Conservation (phyloP, 2,113 vertebrate species). For the Oryzias celebensis region DNA sequence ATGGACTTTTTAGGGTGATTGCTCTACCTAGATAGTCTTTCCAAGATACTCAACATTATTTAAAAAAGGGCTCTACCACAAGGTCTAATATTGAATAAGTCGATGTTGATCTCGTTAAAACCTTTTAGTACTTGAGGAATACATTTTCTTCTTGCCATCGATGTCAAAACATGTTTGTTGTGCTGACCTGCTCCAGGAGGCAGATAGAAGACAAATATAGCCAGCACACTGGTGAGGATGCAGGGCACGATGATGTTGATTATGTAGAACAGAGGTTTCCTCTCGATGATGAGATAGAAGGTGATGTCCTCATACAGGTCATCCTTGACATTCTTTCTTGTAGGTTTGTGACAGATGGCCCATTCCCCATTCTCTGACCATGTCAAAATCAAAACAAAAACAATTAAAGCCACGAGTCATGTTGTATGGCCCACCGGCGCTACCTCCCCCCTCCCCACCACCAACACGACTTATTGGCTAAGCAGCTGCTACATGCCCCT, state of each 20-base stretch:
- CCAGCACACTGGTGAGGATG: slow-evolving; percentile 86
- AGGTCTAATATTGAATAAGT: too few relatives aligned
- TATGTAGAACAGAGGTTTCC: slow-evolving; percentile 91
- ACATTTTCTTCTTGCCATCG: slow-evolving; percentile 7
- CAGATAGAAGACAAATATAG: slow-evolving; percentile 91
- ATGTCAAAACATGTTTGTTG: slow-evolving; percentile 22
- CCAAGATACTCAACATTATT: too few relatives aligned
- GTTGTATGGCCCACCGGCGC: too few relatives aligned
- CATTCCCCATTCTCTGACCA: slow-evolving; percentile 86
- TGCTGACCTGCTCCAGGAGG: slow-evolving; percentile 87
- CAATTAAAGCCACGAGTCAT: too few relatives aligned
- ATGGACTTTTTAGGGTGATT: too few relatives aligned
- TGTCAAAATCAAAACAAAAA: neutral
- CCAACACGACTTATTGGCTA: too few relatives aligned
- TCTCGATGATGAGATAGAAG: slow-evolving; percentile 89
- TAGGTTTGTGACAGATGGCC: slow-evolving; percentile 86
- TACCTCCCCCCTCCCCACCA: too few relatives aligned
- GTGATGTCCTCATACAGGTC: slow-evolving; percentile 83
- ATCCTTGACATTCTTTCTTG: slow-evolving; percentile 79
- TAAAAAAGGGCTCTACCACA: too few relatives aligned
- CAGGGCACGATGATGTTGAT: slow-evolving; percentile 90
- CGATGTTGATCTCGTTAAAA: too few relatives aligned
- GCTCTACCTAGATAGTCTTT: too few relatives aligned
- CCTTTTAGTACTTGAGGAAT: neutral
- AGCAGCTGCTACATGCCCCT: too few relatives aligned